Evolutionary conservation across 2,888 invertebrate genomes (phyloP), one percentile per base, ranked within the genome.

Genomic region (Meloe dianella): DNA sequence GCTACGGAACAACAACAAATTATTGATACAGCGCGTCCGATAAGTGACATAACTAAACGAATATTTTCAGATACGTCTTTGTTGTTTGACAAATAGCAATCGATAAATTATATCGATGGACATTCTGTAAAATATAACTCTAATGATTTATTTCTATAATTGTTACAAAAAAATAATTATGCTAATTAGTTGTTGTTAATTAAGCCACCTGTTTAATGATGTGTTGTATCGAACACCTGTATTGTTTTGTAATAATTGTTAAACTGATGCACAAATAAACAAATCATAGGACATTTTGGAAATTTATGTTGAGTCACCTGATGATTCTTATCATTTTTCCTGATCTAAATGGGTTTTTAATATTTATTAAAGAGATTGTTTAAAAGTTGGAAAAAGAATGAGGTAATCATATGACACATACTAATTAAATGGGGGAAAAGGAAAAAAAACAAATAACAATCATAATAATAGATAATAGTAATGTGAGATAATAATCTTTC

Each of bases 361-460:
- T 54, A 54, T 24, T 54, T 24, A 54, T 54, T 54, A 54, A 54
- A 54, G 24, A 20, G 47, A 38, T 38, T 38, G 38, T 38, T 47
- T 17, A 20, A 47, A 47, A 47, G 47, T 47, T 47, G 47, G n/a
- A n/a, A n/a, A n/a, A 58, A 30, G 58, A 59, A 56, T 62, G 62
- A 62, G 62, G 62, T 62, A 62, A 62, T 54, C 62, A 62, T 63
- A 58, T 58, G 58, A 63, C 63, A 62, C 38, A 63, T 63, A 57
- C 32, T 63, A 63, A 63, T 63, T 63, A 63, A 63, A 63, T 57
- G 58, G n/a, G n/a, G n/a, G n/a, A n/a, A n/a, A n/a, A n/a, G n/a
- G n/a, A n/a, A n/a, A 38, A 38, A 41, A 38, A 9, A 35, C 12
- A 47, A 9, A 41, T 1, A 47, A 20, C n/a, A 17, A 38, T 38